Base-by-base conservation (phyloP, 2,797 vertebrate species). In the Lateolabrax maculatus region DNA sequence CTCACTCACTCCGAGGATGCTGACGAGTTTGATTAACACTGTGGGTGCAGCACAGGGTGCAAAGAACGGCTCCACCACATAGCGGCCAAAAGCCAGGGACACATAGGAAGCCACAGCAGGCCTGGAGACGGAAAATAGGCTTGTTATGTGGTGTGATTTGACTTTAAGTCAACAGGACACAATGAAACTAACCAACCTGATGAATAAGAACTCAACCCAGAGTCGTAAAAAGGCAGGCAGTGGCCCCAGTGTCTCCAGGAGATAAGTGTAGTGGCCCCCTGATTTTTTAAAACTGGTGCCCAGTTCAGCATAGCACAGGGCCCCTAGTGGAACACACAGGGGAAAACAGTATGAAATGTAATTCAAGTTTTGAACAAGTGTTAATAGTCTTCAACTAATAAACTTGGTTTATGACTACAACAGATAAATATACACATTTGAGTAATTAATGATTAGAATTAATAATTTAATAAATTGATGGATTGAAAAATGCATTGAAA, bases 191-290 rank as follows among this genome's bases (percentile, higher is more conserved):
- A 71, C 55, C 75, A 60, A 96, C 97, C 96, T 96, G 90, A 97
- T 94, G 55, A 97, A 96, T 31, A 97, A 77, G 81, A 96, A 96
- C 74, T 98, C 97, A 7, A 79, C 93, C 97, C 97, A 97, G 49
- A 98, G 92, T 39, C 96, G 94, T 46, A 97, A 81, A 75, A 98
- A 98, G n/a, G 96, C 96, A 41, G 96, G 95, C 62, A 97, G 89
- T n/a, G 96, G 96, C 7, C 97, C 97, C 48, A 97, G 75, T 0
- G 96, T 89, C 96, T 81, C 95, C 94, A 93, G 83, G 0, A 97
- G 95, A 56, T 95, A 96, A 0, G 94, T 97, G 84, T 94, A 94
- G 87, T 97, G 91, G 57, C 96, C 96, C 84, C 97, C 97, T 74
- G 93, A 90, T 51, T 90, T 92, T 16, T 80, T 86, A 25, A 94